A percentile compares a stretch with the other conserved stretches of the same genome.
Evolutionary conservation across 2,888 invertebrate genomes (phyloP).

Genomic region (Eupithecia abbreviata): DNA sequence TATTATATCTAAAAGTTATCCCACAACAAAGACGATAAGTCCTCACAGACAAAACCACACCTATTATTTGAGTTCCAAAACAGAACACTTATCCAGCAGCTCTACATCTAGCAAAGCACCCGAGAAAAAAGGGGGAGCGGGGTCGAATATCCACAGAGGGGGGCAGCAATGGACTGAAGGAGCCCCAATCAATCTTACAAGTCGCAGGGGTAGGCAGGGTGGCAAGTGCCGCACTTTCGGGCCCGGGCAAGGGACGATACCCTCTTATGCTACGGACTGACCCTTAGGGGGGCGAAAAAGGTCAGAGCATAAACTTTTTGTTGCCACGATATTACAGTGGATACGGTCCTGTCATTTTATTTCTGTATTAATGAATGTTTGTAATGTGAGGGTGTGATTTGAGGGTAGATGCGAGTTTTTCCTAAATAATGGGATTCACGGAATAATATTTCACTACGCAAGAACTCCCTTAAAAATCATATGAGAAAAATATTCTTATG

Average conservation of each 20-base stretch:
- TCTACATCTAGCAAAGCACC: slow-evolving; percentile 67
- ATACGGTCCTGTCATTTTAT: slow-evolving; percentile 47
- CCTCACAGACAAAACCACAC: neutral
- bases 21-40: slow-evolving; percentile 1
- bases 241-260: slow-evolving; percentile 73
- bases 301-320: slow-evolving; percentile 74
- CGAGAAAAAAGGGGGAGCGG: slow-evolving; percentile 76
- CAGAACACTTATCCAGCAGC: slow-evolving; percentile 59
- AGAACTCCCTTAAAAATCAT: neutral
- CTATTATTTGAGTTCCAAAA: slow-evolving; percentile 7
- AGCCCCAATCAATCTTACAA: slow-evolving; percentile 85
- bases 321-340: slow-evolving; percentile 57
- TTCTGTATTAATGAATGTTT: slow-evolving; percentile 45
- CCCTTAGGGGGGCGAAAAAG: slow-evolving; percentile 76
- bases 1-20: too few species aligned
- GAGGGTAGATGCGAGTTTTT: slow-evolving; percentile 10
- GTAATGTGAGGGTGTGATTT: slow-evolving; percentile 35
- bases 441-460: neutral
- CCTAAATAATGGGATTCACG: neutral
- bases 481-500: neutral
- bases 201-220: slow-evolving; percentile 70
- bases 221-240: slow-evolving; percentile 59
- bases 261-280: slow-evolving; percentile 78
- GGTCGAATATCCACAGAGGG: slow-evolving; percentile 77
- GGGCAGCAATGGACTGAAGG: slow-evolving; percentile 83